Base-by-base conservation (phyloP, 1,140 invertebrate genomes). In the Ceratina japonica region DNA sequence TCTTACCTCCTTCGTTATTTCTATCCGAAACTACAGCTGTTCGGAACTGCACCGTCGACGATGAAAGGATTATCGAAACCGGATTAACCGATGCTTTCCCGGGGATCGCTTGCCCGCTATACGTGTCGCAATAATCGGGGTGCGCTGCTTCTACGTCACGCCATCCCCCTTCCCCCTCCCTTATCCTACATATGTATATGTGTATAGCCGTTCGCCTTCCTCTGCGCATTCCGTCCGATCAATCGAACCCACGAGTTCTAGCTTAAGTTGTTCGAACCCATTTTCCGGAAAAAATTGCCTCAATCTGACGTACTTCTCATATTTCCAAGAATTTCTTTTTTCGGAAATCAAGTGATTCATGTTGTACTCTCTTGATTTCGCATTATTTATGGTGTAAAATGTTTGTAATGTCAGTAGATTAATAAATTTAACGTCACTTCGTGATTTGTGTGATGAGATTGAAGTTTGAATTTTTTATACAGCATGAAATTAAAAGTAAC, bases 1-100 rank as follows among this genome's bases (percentile, higher is more conserved):
- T 71, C 71, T 77, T 54, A 71, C n/a, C 49, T 37, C 16, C n/a
- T 8, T 52, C 56, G n/a, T 37, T 24, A 18, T 20, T 37, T 15
- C 10, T 13, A 49, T 4, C 18, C 64, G 54, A 69, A 76, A 27
- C 52, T 59, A 49, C 56, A 54, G n/a, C 59, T 18, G 18, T 24
- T 44, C 37, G 61, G 59, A 77, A 59, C 56, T 78, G 37, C 37
- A 75, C 52, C 27, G 49, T 51, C 66, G 63, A 58, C 63, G 80
- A 79, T 79, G 79, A 84, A 69, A 66, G 75, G 84, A 85, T 86
- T 86, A 86, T 86, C 84, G 75, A 79, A 76, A 82, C 83, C 22
- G 75, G 83, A 86, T 84, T 86, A 86, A 76, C 75, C 74, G 68
- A 79, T 63, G 68, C 56, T 84, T 75, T 27, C 59, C 62, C 51